Percentiles rank a stretch among this genome's conserved stretches.
Conservation (phyloP, 2,113 vertebrate genomes). For the Gallinago undulata region DNA sequence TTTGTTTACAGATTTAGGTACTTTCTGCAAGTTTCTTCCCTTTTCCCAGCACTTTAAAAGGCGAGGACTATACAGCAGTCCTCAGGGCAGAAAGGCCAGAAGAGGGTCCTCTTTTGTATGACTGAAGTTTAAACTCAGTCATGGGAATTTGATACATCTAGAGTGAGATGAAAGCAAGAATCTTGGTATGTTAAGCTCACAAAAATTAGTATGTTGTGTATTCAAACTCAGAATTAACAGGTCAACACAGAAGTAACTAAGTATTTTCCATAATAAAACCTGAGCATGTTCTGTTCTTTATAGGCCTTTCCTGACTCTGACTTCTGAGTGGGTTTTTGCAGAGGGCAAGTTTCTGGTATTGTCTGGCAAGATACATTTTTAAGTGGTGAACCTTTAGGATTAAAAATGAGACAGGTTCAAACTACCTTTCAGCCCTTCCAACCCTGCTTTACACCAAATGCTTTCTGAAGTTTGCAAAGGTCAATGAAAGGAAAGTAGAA, state of each 20-base stretch:
- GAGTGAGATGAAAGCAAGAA: not conserved
- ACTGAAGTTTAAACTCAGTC: not conserved
- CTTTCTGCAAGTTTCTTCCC: not conserved
- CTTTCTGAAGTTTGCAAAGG: not conserved
- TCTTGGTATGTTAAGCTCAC: not conserved
- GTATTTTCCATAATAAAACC: not conserved
- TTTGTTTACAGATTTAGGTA: not conserved
- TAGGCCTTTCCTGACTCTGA: not conserved
- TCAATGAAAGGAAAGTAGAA: not conserved
- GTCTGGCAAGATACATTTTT: not conserved
- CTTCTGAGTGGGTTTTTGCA: not conserved
- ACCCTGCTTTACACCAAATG: not conserved
- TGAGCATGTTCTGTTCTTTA: not conserved
- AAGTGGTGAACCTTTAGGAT: not conserved
- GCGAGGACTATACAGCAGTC: not conserved
- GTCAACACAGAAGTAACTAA: not conserved
- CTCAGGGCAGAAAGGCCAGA: not conserved
- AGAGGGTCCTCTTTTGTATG: not conserved
- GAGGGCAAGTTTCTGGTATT: not conserved
- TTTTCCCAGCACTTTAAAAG: not conserved
- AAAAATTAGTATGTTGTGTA: not conserved
- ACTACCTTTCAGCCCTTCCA: not conserved
- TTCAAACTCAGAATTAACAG: not conserved
- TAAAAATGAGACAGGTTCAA: not conserved
- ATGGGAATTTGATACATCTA: not conserved